phyloP scores from a whole-genome alignment of 2,797 vertebrate genomes.

The Halcyon smyrnensis region DNA sequence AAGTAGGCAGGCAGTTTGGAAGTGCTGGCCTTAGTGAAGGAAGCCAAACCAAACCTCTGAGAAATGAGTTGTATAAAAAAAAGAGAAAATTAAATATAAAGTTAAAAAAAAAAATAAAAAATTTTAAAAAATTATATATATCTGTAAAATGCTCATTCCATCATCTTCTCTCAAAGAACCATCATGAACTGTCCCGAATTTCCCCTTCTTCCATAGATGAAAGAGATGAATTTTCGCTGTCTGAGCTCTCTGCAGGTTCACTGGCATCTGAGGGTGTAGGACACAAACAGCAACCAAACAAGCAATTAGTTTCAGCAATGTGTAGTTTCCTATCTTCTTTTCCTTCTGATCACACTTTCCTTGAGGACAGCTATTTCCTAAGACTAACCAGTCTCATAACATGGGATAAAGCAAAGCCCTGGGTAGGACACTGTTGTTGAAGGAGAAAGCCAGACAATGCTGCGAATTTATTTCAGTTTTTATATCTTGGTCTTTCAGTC shows the following conservation, averaged over 20 bases:
- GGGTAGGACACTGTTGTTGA: background rate
- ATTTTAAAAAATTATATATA: too few species aligned
- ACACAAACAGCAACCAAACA: slow-evolving; percentile 54
- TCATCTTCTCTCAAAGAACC: background rate
- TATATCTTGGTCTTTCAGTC: background rate
- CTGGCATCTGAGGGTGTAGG: slow-evolving; percentile 65
- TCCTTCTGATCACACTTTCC: background rate
- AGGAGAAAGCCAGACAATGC: background rate
- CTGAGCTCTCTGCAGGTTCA: slow-evolving; percentile 60
- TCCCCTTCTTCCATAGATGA: slow-evolving; percentile 74
- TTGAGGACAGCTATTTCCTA: background rate
- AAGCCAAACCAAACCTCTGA: background rate
- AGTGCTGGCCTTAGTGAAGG: background rate
- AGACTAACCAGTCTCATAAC: background rate
- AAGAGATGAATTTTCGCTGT: slow-evolving; percentile 59
- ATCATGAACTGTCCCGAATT: slow-evolving; percentile 62
- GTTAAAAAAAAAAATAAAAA: background rate
- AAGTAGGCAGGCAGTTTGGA: background rate
- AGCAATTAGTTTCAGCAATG: slow-evolving; percentile 47
- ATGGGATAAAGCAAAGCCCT: background rate
- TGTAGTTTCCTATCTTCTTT: background rate
- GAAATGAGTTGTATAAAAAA: background rate
- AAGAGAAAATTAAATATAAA: background rate
- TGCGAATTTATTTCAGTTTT: background rate
- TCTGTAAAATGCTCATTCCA: slow-evolving; percentile 7